Percentiles rank a stretch among this genome's conserved stretches.
These are phyloP conservation scores for Parazoanthus darwini DNA, from an alignment of 92 coral and sea anemone genomes.

Conservation along the genomic window DNA sequence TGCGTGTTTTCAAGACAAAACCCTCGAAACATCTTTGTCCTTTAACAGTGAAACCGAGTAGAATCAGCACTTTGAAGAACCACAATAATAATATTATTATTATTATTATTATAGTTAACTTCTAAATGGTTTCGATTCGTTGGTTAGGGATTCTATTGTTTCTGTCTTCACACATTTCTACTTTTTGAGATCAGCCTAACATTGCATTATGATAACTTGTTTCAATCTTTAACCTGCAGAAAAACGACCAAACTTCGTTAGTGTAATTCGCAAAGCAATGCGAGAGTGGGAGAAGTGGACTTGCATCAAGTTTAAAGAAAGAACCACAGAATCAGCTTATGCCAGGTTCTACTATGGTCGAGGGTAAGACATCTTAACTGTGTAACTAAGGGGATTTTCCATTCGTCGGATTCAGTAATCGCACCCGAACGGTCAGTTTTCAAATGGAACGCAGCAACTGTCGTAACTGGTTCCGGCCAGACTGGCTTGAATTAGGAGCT, in stretches of 20 bases:
- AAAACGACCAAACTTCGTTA: slow-evolving; percentile 29
- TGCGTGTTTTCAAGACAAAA: too few species aligned
- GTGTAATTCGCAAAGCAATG: slow-evolving; percentile 23
- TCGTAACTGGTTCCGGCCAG: neutral
- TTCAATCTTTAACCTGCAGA: neutral
- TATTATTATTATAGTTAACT: too few species aligned
- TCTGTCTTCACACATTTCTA: too few species aligned
- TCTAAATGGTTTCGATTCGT: too few species aligned
- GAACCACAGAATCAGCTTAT: slow-evolving; percentile 23
- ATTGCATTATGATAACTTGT: neutral
- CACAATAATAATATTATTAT: too few species aligned
- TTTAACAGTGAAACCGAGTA: too few species aligned
- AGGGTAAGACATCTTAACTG: neutral
- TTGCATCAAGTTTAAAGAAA: slow-evolving; percentile 36
- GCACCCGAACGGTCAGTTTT: neutral
- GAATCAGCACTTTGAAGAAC: too few species aligned
- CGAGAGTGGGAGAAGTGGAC: slow-evolving; percentile 45
- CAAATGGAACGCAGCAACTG: neutral
- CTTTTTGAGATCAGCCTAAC: neutral
- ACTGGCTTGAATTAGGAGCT: too few species aligned
- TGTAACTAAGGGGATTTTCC: neutral
- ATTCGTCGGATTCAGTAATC: neutral
- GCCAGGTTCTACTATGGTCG: slow-evolving; percentile 37
- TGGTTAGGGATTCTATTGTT: neutral
- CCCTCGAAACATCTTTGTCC: too few species aligned